Percentiles rank a stretch among this genome's conserved stretches.
These are phyloP conservation scores for Pseudopleuronectes americanus DNA, from an alignment of 2,797 vertebrate species.

Conservation along the genomic window DNA sequence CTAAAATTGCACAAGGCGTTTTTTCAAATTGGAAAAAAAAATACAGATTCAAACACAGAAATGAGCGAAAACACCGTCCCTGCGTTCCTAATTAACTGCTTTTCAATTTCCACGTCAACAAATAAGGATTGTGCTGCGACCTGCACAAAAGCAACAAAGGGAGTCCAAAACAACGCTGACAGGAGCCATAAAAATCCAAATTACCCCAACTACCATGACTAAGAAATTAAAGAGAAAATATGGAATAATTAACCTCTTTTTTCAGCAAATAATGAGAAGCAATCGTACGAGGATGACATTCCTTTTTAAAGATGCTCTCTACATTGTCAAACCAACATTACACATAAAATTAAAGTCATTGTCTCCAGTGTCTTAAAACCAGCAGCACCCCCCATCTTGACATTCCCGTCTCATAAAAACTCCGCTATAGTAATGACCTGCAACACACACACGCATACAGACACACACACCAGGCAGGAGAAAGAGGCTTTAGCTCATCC, in stretches of 20 bases:
- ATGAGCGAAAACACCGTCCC: background rate
- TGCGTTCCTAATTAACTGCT: slow-evolving; percentile 37
- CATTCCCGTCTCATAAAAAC: slow-evolving; percentile 75
- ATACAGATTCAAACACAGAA: background rate
- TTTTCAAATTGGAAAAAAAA: background rate
- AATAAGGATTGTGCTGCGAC: slow-evolving; percentile 43
- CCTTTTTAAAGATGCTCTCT: slow-evolving; percentile 59
- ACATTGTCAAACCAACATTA: slow-evolving; percentile 62
- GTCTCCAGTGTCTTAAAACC: slow-evolving; percentile 76
- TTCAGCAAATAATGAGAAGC: slow-evolving; percentile 66
- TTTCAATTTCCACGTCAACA: slow-evolving; percentile 44
- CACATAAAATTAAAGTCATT: slow-evolving; percentile 67
- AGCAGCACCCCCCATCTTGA: slow-evolving; percentile 69
- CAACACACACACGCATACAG: slow-evolving; percentile 46
- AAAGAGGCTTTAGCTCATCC: slow-evolving; percentile 85
- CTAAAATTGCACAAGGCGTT: background rate
- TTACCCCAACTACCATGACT: slow-evolving; percentile 39
- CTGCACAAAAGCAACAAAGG: slow-evolving; percentile 59
- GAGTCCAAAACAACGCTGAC: slow-evolving; percentile 57
- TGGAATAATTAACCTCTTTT: slow-evolving; percentile 64
- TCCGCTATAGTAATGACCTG: slow-evolving; percentile 83
- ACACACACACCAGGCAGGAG: slow-evolving; percentile 51
- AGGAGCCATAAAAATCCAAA: slow-evolving; percentile 61
- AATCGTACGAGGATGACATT: slow-evolving; percentile 55
- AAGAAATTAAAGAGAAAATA: slow-evolving; percentile 57